Evolutionary conservation across 2,888 invertebrate species (phyloP).

Genomic region (Heliconius aoede): DNA sequence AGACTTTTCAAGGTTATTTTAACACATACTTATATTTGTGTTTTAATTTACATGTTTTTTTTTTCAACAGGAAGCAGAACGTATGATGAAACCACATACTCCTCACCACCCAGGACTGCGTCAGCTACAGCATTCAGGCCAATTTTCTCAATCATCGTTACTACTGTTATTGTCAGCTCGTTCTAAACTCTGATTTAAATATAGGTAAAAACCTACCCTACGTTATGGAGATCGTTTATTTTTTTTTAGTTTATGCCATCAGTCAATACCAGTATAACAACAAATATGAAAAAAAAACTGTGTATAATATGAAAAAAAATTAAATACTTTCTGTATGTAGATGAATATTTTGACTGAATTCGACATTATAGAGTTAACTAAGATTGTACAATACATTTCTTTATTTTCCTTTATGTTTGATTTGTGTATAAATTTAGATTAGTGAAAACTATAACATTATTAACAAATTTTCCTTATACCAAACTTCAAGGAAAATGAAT

Average conservation of each 20-base stretch:
- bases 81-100: slow-evolving; percentile 60
- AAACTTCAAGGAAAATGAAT: background rate
- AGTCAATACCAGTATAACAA: background rate
- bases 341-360: slow-evolving; percentile 6
- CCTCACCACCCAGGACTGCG: slow-evolving; percentile 57
- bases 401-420: background rate
- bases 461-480: background rate
- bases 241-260: background rate
- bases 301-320: background rate
- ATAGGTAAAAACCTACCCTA: slow-evolving; percentile 6
- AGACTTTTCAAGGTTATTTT: background rate
- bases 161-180: slow-evolving; percentile 51
- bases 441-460: background rate
- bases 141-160: slow-evolving; percentile 51
- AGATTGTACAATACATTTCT: no score
- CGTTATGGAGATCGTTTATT: background rate
- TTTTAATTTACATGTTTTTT: background rate
- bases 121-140: slow-evolving; percentile 53
- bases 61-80: slow-evolving; percentile 50
- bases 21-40: background rate
- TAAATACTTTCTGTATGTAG: background rate
- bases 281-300: background rate
- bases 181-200: slow-evolving; percentile 39
- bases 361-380: background rate
- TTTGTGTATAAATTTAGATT: background rate